These are phyloP conservation scores for Cerastis rubricosa DNA, from an alignment of 2,888 invertebrate species.

Conservation along the genomic window DNA sequence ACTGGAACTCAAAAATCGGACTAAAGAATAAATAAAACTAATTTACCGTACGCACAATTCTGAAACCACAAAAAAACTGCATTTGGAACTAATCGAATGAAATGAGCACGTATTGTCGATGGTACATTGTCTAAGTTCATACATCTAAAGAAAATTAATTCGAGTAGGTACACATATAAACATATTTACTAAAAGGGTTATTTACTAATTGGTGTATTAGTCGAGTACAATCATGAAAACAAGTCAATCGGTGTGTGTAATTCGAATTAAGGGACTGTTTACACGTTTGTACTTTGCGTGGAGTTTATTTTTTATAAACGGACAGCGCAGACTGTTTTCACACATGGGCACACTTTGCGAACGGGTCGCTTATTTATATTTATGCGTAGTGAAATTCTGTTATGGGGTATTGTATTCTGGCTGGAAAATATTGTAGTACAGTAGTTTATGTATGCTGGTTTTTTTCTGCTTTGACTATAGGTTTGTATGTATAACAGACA, in stretches of 20 bases:
- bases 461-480: background rate
- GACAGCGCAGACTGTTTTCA: constrained; percentile 83
- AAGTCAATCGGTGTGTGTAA: constrained; percentile 87
- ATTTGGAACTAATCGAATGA: constrained; percentile 75
- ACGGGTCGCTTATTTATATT: constrained; percentile 71
- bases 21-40: constrained; percentile 72
- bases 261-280: constrained; percentile 89
- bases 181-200: constrained; percentile 82
- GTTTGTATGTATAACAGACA: too few species aligned
- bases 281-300: constrained; percentile 81
- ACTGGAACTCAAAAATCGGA: constrained; percentile 65
- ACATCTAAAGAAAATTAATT: constrained; percentile 79
- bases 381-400: constrained; percentile 58
- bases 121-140: constrained; percentile 83
- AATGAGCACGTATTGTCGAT: constrained; percentile 80
- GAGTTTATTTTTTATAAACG: constrained; percentile 80
- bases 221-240: constrained; percentile 84
- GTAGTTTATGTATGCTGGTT: background rate
- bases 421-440: constrained; percentile 23
- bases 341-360: constrained; percentile 83
- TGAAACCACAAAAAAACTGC: constrained; percentile 75
- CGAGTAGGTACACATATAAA: constrained; percentile 82
- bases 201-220: constrained; percentile 86
- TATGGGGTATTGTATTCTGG: constrained; percentile 31
- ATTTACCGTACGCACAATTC: constrained; percentile 73